A percentile compares a stretch with the other conserved stretches of the same genome.
Evolutionary conservation across 2,888 invertebrate genomes (phyloP).

Genomic region (Drosophila aldrichi): DNA sequence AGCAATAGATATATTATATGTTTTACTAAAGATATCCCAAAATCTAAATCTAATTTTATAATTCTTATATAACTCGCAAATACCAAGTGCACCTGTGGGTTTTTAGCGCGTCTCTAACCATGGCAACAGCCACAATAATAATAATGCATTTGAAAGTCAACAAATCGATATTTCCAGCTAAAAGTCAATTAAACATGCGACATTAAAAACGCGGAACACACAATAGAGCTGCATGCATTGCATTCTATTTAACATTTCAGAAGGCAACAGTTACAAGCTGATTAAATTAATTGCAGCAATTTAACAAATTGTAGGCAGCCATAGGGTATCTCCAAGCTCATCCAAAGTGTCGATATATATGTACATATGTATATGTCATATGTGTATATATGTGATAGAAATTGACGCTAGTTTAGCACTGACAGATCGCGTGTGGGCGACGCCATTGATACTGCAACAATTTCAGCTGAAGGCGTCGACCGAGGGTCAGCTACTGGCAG

Average conservation of each 20-base stretch:
- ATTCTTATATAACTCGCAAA: neutral
- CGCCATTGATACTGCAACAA: constrained; percentile 28
- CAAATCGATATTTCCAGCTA: constrained; percentile 39
- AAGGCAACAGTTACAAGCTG: constrained; percentile 41
- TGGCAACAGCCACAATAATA: constrained; percentile 14
- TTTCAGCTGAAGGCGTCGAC: constrained; percentile 50
- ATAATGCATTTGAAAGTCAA: constrained; percentile 39
- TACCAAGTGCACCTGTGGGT: neutral
- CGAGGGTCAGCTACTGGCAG: constrained; percentile 61
- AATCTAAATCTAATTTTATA: neutral
- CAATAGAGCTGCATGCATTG: constrained; percentile 55
- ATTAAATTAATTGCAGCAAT: constrained; percentile 72
- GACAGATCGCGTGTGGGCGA: constrained; percentile 67
- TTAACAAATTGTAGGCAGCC: constrained; percentile 43
- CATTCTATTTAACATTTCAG: constrained; percentile 41
- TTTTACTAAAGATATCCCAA: neutral
- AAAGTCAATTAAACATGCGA: constrained; percentile 57
- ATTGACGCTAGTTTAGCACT: constrained; percentile 33
- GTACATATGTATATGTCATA: neutral
- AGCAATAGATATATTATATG: neutral
- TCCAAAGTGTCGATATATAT: constrained; percentile 11
- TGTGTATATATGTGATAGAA: neutral
- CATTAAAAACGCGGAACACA: constrained; percentile 41
- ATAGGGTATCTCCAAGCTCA: neutral
- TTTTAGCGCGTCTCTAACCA: constrained; percentile 3